A percentile compares a stretch with the other conserved stretches of the same genome.
Conservation (phyloP, 1,140 invertebrate genomes). For the Aphis craccivora region DNA sequence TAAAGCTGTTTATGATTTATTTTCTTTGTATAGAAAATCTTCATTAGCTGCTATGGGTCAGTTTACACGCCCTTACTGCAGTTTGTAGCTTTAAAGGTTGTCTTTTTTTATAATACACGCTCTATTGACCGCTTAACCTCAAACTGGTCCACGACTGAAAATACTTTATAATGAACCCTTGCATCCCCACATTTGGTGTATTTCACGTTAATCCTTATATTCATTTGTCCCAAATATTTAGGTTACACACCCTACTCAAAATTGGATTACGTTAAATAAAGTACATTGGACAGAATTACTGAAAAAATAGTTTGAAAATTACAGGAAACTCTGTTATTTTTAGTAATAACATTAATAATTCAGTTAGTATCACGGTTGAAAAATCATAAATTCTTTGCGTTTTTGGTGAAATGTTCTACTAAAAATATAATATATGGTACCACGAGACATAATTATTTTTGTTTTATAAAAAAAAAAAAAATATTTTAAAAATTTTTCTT, state of each 20-base stretch:
- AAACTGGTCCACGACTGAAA: not conserved
- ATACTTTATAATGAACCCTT: constrained; percentile 15
- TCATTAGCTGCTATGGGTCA: not conserved
- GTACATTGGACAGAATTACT: not conserved
- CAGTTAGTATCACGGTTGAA: not conserved
- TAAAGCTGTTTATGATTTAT: not conserved
- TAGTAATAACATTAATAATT: not conserved
- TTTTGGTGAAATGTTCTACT: not conserved
- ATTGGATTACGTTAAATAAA: not conserved
- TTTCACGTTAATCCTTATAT: constrained; percentile 7
- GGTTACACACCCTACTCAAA: not conserved
- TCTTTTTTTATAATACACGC: not conserved
- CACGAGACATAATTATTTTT: not conserved
- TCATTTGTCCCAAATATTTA: not conserved
- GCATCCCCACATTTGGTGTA: not conserved
- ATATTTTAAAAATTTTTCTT: not conserved
- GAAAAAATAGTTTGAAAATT: not conserved
- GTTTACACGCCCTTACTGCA: not conserved
- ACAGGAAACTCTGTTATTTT: not conserved
- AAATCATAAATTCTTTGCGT: not conserved
- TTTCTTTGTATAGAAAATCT: not conserved
- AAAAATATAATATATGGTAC: not conserved
- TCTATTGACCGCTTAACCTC: constrained; percentile 30
- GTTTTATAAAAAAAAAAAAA: not conserved
- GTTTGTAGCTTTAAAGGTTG: not conserved